These are phyloP conservation scores for Bombycilla garrulus DNA, from an alignment of 2,113 vertebrate genomes.

Conservation along the genomic window DNA sequence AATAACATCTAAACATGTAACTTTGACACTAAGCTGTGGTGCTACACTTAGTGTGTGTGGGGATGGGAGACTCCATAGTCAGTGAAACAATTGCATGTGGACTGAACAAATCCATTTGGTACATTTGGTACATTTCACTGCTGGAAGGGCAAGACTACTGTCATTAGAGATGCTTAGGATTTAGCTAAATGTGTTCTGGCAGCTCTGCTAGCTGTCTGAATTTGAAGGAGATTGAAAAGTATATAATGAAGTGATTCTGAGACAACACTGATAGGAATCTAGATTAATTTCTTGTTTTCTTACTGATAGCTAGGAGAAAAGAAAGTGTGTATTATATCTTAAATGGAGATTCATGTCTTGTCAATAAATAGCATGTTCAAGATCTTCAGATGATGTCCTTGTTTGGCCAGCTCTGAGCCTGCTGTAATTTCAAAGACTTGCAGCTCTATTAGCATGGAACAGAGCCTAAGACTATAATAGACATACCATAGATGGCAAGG, in stretches of 20 bases:
- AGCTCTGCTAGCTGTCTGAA: background rate
- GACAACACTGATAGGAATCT: background rate
- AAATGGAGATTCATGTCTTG: background rate
- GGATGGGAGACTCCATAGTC: background rate
- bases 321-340: background rate
- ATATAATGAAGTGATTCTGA: background rate
- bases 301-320: background rate
- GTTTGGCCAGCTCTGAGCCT: background rate
- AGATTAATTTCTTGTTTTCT: background rate
- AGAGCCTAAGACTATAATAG: background rate
- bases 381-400: background rate
- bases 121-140: background rate
- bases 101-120: background rate
- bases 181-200: background rate
- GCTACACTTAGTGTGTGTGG: background rate
- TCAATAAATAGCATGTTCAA: background rate
- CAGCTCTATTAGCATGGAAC: background rate
- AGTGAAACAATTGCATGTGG: background rate
- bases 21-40: background rate
- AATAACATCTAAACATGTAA: background rate
- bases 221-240: background rate
- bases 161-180: background rate
- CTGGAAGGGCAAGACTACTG: background rate
- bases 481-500: background rate
- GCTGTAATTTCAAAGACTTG: background rate